These are phyloP conservation scores for Alexandromys fortis DNA, from an alignment of 2,113 vertebrate species.

Conservation along the genomic window DNA sequence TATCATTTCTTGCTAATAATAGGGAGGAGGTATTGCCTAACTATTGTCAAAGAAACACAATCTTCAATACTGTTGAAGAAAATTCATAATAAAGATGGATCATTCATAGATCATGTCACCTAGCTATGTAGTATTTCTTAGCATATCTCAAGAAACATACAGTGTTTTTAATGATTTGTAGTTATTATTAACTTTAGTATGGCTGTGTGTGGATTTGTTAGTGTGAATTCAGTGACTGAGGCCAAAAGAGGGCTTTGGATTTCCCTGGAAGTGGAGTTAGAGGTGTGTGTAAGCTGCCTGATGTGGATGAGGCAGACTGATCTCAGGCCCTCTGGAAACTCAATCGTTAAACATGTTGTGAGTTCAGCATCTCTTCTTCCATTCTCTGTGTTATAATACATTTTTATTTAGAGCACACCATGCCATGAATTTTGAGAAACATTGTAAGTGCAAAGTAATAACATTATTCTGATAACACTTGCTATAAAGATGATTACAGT, in stretches of 20 bases:
- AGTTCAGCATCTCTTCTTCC: not conserved
- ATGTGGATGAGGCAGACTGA: not conserved
- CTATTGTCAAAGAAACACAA: not conserved
- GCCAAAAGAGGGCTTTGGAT: no score
- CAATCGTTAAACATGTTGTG: not conserved
- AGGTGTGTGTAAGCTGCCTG: not conserved
- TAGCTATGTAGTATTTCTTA: not conserved
- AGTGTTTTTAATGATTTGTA: not conserved
- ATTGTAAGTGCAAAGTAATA: not conserved
- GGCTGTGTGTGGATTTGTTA: not conserved
- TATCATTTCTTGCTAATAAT: not conserved
- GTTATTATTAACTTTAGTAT: not conserved
- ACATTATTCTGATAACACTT: not conserved
- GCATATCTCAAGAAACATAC: not conserved
- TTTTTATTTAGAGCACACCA: not conserved
- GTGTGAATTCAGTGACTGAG: no score
- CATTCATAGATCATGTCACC: not conserved
- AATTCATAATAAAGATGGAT: not conserved
- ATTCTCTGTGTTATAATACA: not conserved
- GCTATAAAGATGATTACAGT: not conserved
- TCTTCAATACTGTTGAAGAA: not conserved
- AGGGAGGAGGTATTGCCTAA: not conserved
- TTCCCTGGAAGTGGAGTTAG: not conserved
- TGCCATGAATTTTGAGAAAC: not conserved
- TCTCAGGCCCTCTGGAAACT: not conserved